phyloP scores from a whole-genome alignment of 2,797 vertebrate genomes.

The Gambusia yucatana region DNA sequence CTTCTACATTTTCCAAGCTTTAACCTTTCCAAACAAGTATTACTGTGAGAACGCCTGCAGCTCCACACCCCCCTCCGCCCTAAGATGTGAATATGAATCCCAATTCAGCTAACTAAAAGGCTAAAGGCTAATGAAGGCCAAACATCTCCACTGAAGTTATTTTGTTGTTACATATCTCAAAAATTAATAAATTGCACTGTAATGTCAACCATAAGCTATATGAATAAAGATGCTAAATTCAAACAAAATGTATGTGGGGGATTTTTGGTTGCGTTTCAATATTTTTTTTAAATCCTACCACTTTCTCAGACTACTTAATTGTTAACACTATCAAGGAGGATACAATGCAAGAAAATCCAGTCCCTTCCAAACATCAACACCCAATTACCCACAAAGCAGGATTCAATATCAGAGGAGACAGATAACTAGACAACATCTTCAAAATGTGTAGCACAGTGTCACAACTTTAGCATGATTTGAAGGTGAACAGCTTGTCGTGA shows the following conservation, averaged over 20 bases:
- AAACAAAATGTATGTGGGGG: neutral
- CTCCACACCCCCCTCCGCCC: neutral
- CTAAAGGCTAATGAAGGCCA: neutral
- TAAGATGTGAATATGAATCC: neutral
- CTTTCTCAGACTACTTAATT: neutral
- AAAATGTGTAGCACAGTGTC: conserved; percentile 9
- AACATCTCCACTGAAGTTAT: neutral
- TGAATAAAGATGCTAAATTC: neutral
- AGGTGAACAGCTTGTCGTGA: conserved; percentile 60
- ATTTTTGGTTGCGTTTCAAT: neutral
- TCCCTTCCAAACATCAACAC: neutral
- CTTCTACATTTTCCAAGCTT: neutral
- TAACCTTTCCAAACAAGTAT: neutral
- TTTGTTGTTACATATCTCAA: neutral
- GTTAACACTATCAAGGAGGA: neutral
- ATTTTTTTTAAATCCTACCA: neutral
- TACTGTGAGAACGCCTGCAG: neutral
- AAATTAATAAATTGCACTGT: neutral
- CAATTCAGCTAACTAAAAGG: neutral
- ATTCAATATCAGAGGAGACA: conserved; percentile 29
- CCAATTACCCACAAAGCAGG: conserved; percentile 22
- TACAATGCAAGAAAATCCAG: neutral
- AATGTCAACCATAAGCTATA: neutral
- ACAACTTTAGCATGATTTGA: conserved; percentile 31
- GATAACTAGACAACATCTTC: conserved; percentile 3